Evolutionary conservation across 2,113 vertebrate genomes (phyloP).

Genomic region (Eubucco bourcierii): DNA sequence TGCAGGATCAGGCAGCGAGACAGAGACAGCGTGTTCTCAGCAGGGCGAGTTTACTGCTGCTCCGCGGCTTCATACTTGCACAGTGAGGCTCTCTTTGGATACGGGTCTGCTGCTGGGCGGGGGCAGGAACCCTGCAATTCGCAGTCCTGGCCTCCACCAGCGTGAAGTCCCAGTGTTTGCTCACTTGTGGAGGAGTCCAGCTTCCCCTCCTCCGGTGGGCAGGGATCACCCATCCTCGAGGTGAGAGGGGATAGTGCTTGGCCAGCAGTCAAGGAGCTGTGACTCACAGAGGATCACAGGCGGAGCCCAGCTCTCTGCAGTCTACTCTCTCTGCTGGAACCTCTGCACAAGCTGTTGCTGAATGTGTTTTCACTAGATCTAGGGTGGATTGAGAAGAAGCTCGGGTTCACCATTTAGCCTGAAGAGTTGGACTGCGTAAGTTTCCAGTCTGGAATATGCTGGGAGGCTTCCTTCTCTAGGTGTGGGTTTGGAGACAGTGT

Average conservation of each 20-base stretch:
- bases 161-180: neutral
- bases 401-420: neutral
- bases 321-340: constrained; percentile 22
- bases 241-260: constrained; percentile 26
- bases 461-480: neutral
- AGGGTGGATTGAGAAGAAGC: constrained; percentile 16
- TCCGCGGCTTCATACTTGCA: neutral
- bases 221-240: constrained; percentile 10
- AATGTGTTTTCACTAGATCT: neutral
- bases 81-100: constrained; percentile 30
- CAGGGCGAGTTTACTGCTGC: neutral
- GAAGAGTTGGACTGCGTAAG: neutral
- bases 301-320: neutral
- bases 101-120: neutral
- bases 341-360: neutral
- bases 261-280: neutral
- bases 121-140: neutral
- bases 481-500: neutral
- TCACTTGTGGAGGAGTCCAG: neutral
- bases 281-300: constrained; percentile 32
- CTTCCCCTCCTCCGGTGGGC: neutral
- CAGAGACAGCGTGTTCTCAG: neutral
- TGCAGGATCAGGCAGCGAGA: neutral
- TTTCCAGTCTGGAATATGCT: constrained; percentile 21
- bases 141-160: neutral